phyloP scores from a whole-genome alignment of 1,140 invertebrate species.

The Maconellicoccus hirsutus region DNA sequence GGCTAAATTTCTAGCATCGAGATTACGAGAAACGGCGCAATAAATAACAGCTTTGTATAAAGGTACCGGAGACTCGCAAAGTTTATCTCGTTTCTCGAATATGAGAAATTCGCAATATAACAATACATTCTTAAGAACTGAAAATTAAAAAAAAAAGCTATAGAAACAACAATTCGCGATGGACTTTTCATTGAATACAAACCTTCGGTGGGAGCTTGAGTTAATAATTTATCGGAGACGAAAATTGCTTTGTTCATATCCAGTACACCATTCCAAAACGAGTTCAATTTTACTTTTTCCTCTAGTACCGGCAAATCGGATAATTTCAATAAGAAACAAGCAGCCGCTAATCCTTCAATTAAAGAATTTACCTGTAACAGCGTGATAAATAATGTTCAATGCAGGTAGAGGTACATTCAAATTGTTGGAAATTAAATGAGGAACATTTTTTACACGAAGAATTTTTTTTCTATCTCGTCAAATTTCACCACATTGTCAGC shows the following conservation, averaged over 20 bases:
- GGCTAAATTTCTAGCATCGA: constrained; percentile 25
- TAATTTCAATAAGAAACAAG: constrained; percentile 57
- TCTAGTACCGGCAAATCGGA: constrained; percentile 39
- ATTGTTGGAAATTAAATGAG: no score
- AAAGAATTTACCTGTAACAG: constrained; percentile 42
- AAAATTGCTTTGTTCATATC: constrained; percentile 68
- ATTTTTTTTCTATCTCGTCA: no score
- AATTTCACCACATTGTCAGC: no score
- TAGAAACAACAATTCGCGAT: no score
- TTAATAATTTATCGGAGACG: constrained; percentile 68
- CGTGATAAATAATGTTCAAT: background rate
- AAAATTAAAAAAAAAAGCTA: constrained; percentile 28
- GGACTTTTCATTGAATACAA: constrained; percentile 29
- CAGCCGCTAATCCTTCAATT: constrained; percentile 65
- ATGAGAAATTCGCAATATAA: constrained; percentile 51
- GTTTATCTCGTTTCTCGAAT: constrained; percentile 43
- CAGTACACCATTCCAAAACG: constrained; percentile 54
- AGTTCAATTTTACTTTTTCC: constrained; percentile 38
- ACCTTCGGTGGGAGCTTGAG: constrained; percentile 54
- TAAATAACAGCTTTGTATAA: constrained; percentile 50
- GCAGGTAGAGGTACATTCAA: no score
- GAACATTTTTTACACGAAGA: no score
- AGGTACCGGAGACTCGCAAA: constrained; percentile 43
- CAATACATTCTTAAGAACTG: constrained; percentile 46
- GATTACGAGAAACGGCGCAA: constrained; percentile 42